phyloP scores from a whole-genome alignment of 2,113 vertebrate species.

The Protomyctophum bolini region DNA sequence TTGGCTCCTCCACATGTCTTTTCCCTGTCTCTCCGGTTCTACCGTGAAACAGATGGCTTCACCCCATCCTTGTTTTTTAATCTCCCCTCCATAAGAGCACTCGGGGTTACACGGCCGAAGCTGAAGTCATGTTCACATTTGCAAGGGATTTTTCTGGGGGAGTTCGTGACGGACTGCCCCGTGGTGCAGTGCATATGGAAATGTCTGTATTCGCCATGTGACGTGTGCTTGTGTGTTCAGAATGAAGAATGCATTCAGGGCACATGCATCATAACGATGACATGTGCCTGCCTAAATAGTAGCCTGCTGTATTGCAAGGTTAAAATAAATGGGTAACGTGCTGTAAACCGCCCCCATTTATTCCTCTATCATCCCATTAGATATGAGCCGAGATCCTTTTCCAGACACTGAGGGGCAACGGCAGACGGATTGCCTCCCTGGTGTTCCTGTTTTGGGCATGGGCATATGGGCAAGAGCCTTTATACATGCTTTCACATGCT shows the following conservation, averaged over 20 bases:
- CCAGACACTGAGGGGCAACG: slow-evolving; percentile 24
- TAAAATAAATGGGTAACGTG: neutral
- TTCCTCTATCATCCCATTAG: slow-evolving; percentile 10
- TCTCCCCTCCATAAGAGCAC: slow-evolving; percentile 44
- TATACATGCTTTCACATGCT: too few relatives aligned
- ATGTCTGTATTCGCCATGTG: neutral
- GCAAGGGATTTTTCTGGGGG: slow-evolving; percentile 34
- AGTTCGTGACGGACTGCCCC: slow-evolving; percentile 11
- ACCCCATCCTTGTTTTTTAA: slow-evolving; percentile 50
- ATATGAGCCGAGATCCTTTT: slow-evolving; percentile 40
- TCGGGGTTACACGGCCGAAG: slow-evolving; percentile 59
- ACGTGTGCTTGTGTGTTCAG: neutral
- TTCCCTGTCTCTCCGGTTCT: slow-evolving; percentile 49
- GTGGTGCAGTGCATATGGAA: slow-evolving; percentile 2
- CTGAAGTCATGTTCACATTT: slow-evolving; percentile 49
- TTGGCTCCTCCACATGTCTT: slow-evolving; percentile 49
- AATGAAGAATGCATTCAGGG: neutral
- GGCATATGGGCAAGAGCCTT: too few relatives aligned
- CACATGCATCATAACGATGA: too few relatives aligned
- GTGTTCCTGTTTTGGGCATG: too few relatives aligned
- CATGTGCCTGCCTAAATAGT: neutral
- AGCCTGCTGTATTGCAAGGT: neutral
- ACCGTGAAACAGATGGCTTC: slow-evolving; percentile 70
- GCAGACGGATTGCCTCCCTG: slow-evolving; percentile 44
- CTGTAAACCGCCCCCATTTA: neutral